These are phyloP conservation scores for Pterobdella sp. DNA, from an alignment of 2,888 invertebrate species.

Conservation along the genomic window DNA sequence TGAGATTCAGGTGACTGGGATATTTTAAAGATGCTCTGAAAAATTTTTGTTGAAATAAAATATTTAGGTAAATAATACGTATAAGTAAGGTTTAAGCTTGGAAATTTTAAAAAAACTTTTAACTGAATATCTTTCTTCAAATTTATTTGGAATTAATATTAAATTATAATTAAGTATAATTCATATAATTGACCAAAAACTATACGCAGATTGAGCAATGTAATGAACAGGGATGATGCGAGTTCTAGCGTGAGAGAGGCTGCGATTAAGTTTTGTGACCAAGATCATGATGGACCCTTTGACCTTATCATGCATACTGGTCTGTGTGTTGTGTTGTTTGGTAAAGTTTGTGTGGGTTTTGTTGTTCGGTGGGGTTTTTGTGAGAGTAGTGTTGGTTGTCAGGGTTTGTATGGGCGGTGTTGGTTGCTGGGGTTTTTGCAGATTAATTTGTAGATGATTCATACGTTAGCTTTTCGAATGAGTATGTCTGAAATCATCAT, in stretches of 20 bases:
- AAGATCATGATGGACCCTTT: conserved; percentile 38
- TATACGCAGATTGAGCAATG: conserved; percentile 35
- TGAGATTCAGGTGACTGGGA: conserved; percentile 34
- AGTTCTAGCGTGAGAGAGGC: conserved; percentile 35
- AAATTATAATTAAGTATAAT: too few relatives aligned
- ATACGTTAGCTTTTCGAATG: too few relatives aligned
- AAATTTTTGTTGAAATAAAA: neutral
- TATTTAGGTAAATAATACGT: neutral
- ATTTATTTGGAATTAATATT: neutral
- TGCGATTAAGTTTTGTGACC: conserved; percentile 37
- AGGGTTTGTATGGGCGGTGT: too few relatives aligned
- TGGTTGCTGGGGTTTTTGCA: too few relatives aligned
- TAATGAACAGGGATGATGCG: conserved; percentile 36
- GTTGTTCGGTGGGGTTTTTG: too few relatives aligned
- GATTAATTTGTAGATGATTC: too few relatives aligned
- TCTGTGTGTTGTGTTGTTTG: too few relatives aligned
- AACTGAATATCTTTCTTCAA: neutral
- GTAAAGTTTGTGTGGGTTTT: too few relatives aligned
- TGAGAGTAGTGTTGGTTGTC: too few relatives aligned
- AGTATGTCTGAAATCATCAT: too few relatives aligned
- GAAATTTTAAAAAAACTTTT: neutral
- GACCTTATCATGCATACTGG: conserved; percentile 38
- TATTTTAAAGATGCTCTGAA: neutral
- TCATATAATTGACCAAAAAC: neutral
- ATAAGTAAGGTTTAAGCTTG: neutral